Evolutionary conservation across 2,797 vertebrate species (phyloP).

Genomic region (Galaxias olidus): DNA sequence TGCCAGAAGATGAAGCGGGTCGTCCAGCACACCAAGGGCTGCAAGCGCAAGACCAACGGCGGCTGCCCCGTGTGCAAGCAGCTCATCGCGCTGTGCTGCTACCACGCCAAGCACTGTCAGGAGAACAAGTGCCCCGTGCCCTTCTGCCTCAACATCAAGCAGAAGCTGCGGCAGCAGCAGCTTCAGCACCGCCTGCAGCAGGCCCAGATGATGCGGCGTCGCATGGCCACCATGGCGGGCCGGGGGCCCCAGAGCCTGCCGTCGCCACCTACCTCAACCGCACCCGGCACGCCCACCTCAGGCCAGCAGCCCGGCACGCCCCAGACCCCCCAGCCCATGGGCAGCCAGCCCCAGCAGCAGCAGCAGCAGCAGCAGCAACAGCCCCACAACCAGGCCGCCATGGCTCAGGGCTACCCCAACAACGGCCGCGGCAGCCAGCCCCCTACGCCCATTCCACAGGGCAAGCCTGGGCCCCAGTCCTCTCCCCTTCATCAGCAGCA

Average conservation of each 20-base stretch:
- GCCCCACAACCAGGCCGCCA: slow-evolving; percentile 79
- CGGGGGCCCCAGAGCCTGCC: slow-evolving; percentile 91
- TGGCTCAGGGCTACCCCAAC: slow-evolving; percentile 83
- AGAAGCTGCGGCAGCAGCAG: slow-evolving; percentile 98
- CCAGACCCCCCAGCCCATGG: slow-evolving; percentile 86
- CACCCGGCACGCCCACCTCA: slow-evolving; percentile 89
- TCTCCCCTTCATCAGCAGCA: slow-evolving; percentile 83
- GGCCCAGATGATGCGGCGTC: slow-evolving; percentile 96
- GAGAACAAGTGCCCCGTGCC: slow-evolving; percentile 99
- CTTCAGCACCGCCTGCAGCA: slow-evolving; percentile 97
- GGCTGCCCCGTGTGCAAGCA: slow-evolving; percentile 99
- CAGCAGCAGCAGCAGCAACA: too few relatives aligned
- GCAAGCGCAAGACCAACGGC: slow-evolving; percentile 98
- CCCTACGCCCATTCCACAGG: slow-evolving; percentile 81
- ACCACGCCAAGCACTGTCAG: slow-evolving; percentile 99
- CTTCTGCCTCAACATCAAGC: slow-evolving; percentile 99
- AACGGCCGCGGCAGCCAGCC: slow-evolving; percentile 88
- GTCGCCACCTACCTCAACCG: slow-evolving; percentile 93
- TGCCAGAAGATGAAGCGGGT: slow-evolving; percentile 99
- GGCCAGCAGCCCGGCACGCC: slow-evolving; percentile 90
- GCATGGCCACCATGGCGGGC: slow-evolving; percentile 99
- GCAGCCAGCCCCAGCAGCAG: slow-evolving; percentile 72
- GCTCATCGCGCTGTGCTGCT: slow-evolving; percentile 98
- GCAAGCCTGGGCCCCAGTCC: slow-evolving; percentile 84
- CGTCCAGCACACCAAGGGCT: slow-evolving; percentile 98